These are phyloP conservation scores for Thamnophis sirtalis DNA, from an alignment of 2,113 vertebrate species.

Conservation along the genomic window DNA sequence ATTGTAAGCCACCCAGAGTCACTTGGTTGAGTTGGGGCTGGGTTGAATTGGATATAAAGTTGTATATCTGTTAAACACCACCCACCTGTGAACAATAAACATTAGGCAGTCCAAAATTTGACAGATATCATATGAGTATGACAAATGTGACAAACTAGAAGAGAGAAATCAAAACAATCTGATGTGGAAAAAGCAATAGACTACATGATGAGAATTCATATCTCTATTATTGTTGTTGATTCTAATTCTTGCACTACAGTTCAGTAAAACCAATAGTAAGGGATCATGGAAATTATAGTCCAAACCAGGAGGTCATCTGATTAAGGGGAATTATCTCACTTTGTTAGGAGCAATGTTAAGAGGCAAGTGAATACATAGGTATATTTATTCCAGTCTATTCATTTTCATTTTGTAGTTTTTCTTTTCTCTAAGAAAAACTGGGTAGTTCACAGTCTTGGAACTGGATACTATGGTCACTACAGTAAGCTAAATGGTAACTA, in stretches of 20 bases:
- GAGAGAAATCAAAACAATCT: not conserved
- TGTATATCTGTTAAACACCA: not conserved
- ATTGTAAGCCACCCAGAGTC: not conserved
- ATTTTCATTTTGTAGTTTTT: not conserved
- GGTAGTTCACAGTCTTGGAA: not conserved
- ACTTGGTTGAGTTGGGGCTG: not conserved
- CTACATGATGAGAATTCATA: not conserved
- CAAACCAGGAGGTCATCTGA: not conserved
- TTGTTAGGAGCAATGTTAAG: not conserved
- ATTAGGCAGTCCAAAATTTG: not conserved
- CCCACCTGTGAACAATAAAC: not conserved
- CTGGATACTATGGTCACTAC: not conserved
- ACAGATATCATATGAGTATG: not conserved
- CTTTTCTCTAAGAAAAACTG: not conserved
- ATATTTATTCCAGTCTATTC: not conserved
- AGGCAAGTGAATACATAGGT: not conserved
- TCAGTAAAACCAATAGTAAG: not conserved
- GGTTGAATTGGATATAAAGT: not conserved
- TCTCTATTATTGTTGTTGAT: not conserved
- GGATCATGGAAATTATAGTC: not conserved
- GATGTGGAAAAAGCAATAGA: not conserved
- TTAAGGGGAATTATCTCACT: not conserved
- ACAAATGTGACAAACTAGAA: not conserved
- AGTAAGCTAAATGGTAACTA: not conserved
- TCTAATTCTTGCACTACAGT: not conserved